A percentile compares a stretch with the other conserved stretches of the same genome.
Conservation (phyloP, 2,888 invertebrate genomes). For the Drosophila seclusa region DNA sequence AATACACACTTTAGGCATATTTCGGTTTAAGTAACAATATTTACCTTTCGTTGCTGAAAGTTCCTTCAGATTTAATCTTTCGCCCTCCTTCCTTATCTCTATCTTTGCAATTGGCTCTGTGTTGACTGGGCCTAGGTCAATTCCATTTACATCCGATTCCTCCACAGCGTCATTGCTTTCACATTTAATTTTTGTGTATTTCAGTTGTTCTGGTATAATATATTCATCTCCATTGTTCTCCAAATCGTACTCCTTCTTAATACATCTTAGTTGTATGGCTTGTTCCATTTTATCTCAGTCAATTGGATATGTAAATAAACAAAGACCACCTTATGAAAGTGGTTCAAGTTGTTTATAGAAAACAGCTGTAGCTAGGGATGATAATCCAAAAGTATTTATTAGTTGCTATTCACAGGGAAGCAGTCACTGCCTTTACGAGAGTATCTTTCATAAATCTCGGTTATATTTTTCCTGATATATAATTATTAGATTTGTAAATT, state of each 20-base stretch:
- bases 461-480: neutral
- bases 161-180: neutral
- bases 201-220: neutral
- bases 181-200: neutral
- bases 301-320: neutral
- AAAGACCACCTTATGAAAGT: neutral
- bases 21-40: neutral
- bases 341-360: neutral
- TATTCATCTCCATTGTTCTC: neutral
- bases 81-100: neutral
- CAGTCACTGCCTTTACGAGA: neutral
- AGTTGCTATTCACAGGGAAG: neutral
- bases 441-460: neutral
- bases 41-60: constrained; percentile 1
- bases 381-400: neutral
- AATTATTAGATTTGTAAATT: neutral
- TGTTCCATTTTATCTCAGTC: constrained; percentile 2
- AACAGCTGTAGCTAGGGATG: neutral
- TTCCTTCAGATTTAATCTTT: neutral
- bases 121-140: constrained; percentile 29
- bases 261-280: neutral
- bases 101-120: neutral
- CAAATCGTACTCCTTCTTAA: constrained; percentile 11
- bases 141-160: constrained; percentile 1
- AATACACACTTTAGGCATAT: neutral